Evolutionary conservation across 2,113 vertebrate genomes (phyloP).

Genomic region (Narcine bancroftii): DNA sequence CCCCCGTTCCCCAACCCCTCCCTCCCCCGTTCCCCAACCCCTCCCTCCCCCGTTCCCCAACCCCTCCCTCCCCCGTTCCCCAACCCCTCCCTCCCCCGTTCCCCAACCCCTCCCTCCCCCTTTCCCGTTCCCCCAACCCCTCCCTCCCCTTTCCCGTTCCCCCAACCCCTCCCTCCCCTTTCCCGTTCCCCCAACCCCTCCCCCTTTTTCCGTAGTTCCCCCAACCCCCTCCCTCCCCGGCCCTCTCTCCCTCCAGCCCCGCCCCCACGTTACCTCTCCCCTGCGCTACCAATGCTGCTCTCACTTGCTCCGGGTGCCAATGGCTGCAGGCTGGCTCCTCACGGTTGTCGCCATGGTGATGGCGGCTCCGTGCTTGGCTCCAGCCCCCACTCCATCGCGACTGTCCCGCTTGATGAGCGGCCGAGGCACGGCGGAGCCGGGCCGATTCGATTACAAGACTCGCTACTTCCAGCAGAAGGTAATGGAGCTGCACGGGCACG

Average conservation of each 20-base stretch:
- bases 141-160: neutral
- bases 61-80: too few species aligned
- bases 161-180: neutral
- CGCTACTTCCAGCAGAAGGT: slow-evolving; percentile 27
- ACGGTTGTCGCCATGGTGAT: neutral
- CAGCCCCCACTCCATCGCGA: neutral
- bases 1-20: neutral
- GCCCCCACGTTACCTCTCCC: neutral
- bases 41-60: too few species aligned
- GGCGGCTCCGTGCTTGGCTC: neutral
- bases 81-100: neutral
- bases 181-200: neutral
- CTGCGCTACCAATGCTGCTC: rapidly evolving
- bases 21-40: neutral
- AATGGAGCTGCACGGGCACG: neutral
- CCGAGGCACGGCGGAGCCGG: neutral
- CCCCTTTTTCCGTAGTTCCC: neutral
- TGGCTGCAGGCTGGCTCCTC: neutral
- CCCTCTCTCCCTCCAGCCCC: too few species aligned
- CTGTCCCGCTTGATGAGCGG: too few species aligned
- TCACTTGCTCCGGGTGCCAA: neutral
- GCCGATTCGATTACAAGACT: neutral
- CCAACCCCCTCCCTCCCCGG: neutral
- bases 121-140: neutral
- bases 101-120: neutral